Percentiles rank a stretch among this genome's conserved stretches.
Evolutionary conservation across 1,140 invertebrate species (phyloP).

Genomic region (Lordiphosa mommai): DNA sequence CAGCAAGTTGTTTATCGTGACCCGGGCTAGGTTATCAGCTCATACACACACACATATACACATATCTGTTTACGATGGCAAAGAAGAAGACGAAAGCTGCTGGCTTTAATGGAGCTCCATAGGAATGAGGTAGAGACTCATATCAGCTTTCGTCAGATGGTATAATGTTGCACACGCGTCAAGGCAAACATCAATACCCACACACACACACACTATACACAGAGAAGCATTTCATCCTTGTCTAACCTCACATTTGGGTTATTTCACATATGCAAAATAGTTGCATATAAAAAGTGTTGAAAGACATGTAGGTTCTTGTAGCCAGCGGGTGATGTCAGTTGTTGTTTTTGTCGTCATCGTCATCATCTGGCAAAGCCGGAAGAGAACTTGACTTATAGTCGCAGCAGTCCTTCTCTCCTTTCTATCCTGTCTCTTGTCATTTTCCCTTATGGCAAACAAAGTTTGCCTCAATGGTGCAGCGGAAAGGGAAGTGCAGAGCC

Average conservation of each 20-base stretch:
- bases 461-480: constrained; percentile 52
- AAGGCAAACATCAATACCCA: constrained; percentile 45
- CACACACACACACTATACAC: background rate
- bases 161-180: constrained; percentile 23
- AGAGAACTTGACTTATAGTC: constrained; percentile 58
- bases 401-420: constrained; percentile 2
- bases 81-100: constrained; percentile 1
- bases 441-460: constrained; percentile 28
- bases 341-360: constrained; percentile 27
- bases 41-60: constrained; percentile 17
- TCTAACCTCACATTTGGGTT: constrained; percentile 18
- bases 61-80: constrained; percentile 60
- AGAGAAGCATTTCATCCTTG: constrained; percentile 3
- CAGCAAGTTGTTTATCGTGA: constrained; percentile 44
- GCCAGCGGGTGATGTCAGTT: constrained; percentile 37
- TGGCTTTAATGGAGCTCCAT: constrained; percentile 39
- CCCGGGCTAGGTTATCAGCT: constrained; percentile 58
- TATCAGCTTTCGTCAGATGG: constrained; percentile 36
- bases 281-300: constrained; percentile 58
- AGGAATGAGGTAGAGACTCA: constrained; percentile 14
- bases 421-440: constrained; percentile 10
- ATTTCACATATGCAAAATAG: constrained; percentile 64
- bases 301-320: constrained; percentile 37
- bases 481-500: constrained; percentile 64
- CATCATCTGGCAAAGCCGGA: constrained; percentile 41